Evolutionary conservation across 2,113 vertebrate species (phyloP).

Genomic region (Egretta garzetta): DNA sequence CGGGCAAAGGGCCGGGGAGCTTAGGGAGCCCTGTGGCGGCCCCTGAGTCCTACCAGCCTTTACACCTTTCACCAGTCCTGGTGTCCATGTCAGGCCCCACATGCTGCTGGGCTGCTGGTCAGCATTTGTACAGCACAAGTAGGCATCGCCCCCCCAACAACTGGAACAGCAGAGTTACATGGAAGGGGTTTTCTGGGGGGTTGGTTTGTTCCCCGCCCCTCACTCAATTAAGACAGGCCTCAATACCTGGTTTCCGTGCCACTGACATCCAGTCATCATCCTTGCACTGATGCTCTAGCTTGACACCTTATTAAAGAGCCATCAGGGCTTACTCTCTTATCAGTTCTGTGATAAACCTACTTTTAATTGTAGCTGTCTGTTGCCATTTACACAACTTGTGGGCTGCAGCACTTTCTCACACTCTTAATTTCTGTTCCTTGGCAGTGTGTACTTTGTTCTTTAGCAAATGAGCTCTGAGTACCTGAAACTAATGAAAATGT

Average conservation of each 20-base stretch:
- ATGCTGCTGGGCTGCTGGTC: rapidly evolving
- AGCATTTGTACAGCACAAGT: rapidly evolving
- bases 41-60: background rate
- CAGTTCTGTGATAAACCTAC: background rate
- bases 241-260: background rate
- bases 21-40: background rate
- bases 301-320: background rate
- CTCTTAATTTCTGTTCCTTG: background rate
- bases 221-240: background rate
- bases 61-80: no score
- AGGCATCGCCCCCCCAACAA: background rate
- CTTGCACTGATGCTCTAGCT: background rate
- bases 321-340: background rate
- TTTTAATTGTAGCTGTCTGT: background rate
- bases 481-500: background rate
- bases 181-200: no score
- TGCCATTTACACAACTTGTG: background rate
- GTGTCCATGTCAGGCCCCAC: rapidly evolving
- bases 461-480: background rate
- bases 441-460: background rate
- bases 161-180: rapidly evolving
- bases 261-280: background rate
- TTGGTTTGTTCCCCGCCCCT: rapidly evolving
- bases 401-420: background rate
- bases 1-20: rapidly evolving